These are phyloP conservation scores for Hydrolagus affinis DNA, from an alignment of 2,113 vertebrate species.

Conservation along the genomic window DNA sequence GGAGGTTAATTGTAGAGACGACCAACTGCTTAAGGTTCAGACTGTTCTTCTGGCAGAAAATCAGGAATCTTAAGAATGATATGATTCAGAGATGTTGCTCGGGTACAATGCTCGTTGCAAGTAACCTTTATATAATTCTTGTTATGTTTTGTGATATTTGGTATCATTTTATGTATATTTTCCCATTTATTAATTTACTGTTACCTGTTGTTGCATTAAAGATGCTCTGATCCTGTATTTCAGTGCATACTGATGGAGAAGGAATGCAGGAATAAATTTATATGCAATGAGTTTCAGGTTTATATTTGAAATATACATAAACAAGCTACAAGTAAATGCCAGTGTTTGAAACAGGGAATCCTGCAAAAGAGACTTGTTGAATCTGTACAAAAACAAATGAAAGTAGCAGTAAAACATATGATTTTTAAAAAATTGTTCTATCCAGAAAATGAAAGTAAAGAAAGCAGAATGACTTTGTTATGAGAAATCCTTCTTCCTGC, in stretches of 20 bases:
- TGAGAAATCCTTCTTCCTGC: too few relatives aligned
- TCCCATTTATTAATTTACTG: background rate
- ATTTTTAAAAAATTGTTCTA: too few relatives aligned
- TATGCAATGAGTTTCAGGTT: background rate
- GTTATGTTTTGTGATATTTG: background rate
- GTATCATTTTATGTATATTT: background rate
- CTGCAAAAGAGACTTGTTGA: too few relatives aligned
- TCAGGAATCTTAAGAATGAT: too few relatives aligned
- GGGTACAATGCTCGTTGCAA: background rate
- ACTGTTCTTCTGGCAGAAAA: background rate
- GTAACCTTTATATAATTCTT: background rate
- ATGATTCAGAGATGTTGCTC: background rate
- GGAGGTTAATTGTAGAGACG: background rate
- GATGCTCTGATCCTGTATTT: background rate
- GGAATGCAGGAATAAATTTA: background rate
- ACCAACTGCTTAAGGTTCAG: background rate
- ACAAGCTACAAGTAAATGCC: background rate
- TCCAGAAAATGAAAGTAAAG: too few relatives aligned
- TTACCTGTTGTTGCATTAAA: background rate
- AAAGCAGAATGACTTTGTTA: too few relatives aligned
- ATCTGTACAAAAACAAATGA: too few relatives aligned
- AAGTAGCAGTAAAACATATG: too few relatives aligned
- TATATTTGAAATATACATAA: too few relatives aligned
- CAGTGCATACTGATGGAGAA: background rate
- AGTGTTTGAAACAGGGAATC: background rate